Base-by-base conservation (phyloP, 1,140 invertebrate species). In the Cydia strobilella region DNA sequence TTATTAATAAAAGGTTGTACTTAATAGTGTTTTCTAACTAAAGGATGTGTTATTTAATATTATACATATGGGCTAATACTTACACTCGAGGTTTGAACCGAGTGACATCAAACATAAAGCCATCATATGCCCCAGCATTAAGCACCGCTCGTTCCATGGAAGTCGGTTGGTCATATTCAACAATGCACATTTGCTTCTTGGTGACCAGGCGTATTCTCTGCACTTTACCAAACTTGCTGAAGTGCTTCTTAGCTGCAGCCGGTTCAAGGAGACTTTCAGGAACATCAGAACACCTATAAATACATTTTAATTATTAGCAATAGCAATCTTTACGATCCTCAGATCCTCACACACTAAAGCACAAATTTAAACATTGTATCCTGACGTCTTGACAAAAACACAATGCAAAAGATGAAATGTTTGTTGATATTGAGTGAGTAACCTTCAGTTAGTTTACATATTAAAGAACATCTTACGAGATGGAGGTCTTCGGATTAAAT, bases 201-300 rank as follows among this genome's bases (percentile, higher is more conserved):
- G 95, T 94, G 18, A 94, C 93, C 71, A 96, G 90, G 20, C 94
- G 93, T 59, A 96, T 94, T 76, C 94, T 94, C 1, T 93, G 87
- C 15, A 95, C 93, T 48, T 87, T 92, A 0, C 96, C 96, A 86
- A 95, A 96, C 74, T 94, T 94, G 9, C 92, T 88, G 75, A 96
- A 96, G 82, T 96, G 94, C 72, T 94, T 92, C 76, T 95, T 95
- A 2, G 95, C 95, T 65, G 93, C 84, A 72, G 87, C 84, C 80
- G 94, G 93, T 78, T 95, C 88, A n/a, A 96, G 94, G 54, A 96
- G 91, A 4, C 90, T 81, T 74, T 95, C 94, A 1, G 96, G 96
- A 31, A 96, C 95, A 80, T 95, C 92, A 10, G 92, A 88, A 79
- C 96, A 96, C 66, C 94, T 95, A 74, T 15, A 85, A 87, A 66